A percentile compares a stretch with the other conserved stretches of the same genome.
phyloP scores from a whole-genome alignment of 1,140 invertebrate species.

The Habropoda laboriosa region DNA sequence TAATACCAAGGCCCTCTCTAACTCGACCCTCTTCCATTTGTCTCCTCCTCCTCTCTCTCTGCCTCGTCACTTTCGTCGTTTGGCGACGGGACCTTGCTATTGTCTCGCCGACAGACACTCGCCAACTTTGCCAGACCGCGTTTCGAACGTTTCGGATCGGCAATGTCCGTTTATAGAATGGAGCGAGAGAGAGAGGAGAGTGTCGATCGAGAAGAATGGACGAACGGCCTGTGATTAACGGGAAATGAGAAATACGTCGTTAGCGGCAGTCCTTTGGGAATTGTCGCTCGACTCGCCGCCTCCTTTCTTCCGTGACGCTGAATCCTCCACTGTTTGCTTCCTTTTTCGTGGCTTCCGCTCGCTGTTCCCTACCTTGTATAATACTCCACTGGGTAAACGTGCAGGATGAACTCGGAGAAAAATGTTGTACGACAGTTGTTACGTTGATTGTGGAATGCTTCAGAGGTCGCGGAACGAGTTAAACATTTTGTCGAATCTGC shows the following conservation, averaged over 20 bases:
- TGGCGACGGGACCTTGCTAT: constrained; percentile 49
- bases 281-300: neutral
- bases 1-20: constrained; percentile 72
- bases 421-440: too few species aligned
- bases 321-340: neutral
- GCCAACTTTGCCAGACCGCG: neutral
- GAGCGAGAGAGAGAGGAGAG: too few species aligned
- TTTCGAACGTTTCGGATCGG: neutral
- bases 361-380: too few species aligned
- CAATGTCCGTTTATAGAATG: constrained; percentile 25
- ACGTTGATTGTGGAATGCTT: too few species aligned
- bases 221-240: constrained; percentile 53
- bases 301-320: constrained; percentile 45
- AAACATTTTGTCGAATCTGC: too few species aligned
- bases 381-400: too few species aligned
- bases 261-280: constrained; percentile 29
- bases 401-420: too few species aligned
- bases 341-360: too few species aligned
- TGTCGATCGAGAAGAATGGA: constrained; percentile 46
- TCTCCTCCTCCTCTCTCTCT: neutral
- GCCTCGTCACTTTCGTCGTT: constrained; percentile 55
- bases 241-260: constrained; percentile 63
- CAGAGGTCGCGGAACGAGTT: too few species aligned
- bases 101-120: constrained; percentile 25
- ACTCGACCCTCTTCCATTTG: constrained; percentile 17